Base-by-base conservation (phyloP, 2,888 invertebrate genomes). In the Drosophila ezoana region DNA sequence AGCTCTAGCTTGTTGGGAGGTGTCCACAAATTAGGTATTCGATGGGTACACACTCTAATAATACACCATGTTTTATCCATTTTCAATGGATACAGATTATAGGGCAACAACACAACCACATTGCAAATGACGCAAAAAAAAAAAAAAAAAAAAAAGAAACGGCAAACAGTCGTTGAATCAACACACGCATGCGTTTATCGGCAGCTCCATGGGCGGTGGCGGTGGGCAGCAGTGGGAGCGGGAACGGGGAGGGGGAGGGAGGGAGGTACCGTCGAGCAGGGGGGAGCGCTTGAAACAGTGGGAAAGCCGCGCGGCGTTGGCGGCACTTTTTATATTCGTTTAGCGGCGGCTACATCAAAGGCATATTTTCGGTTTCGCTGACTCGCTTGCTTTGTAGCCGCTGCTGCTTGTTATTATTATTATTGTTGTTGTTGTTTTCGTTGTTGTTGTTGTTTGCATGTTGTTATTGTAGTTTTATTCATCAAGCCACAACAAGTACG, bases 271-370 rank as follows among this genome's bases (percentile, higher is more conserved):
- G 49, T 49, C n/a, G 49, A 20, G 8, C 9, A 35, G n/a, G 16
- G 35, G 28, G 40, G 6, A 59, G 23, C 51, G 48, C 40, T 56
- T 38, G 45, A 58, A 59, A 56, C 64, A 69, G 63, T 57, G 56
- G 69, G 57, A 71, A 64, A 58, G 61, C 68, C 40, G 67, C 67
- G 11, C 35, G 45, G 69, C 72, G 76, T 76, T 76, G 78, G 82
- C 89, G 87, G 86, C 76, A 75, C 78, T 85, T 87, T 87, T 85
- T 72, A 75, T 82, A 81, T 81, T 81, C 82, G 76, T 89, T 79
- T 72, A 74, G 78, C 68, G 75, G 78, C 86, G 86, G 86, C 78
- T 38, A 85, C 78, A 78, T 89, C 82, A 87, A 87, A 89, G 82
- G 53, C 66, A 72, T 76, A 66, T 84, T 87, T 83, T 85, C 56